These are phyloP conservation scores for Augochlorella aurata DNA, from an alignment of 2,888 invertebrate genomes.

Conservation along the genomic window DNA sequence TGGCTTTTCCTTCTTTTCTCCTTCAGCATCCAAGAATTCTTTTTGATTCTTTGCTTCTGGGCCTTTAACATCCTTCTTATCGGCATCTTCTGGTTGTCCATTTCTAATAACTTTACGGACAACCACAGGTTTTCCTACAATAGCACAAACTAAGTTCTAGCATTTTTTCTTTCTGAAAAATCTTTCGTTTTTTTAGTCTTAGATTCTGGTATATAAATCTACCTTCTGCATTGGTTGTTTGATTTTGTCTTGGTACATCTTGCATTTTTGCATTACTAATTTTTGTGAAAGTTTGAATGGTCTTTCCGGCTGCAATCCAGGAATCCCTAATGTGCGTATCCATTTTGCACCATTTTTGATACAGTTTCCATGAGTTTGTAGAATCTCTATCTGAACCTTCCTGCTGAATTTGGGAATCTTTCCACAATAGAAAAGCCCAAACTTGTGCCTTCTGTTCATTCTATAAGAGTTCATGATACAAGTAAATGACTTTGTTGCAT, in stretches of 20 bases:
- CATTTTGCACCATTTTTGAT: slow-evolving; percentile 93
- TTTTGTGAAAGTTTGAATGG: slow-evolving; percentile 88
- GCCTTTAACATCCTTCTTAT: slow-evolving; percentile 71
- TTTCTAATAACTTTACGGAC: slow-evolving; percentile 79
- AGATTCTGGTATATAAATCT: neutral
- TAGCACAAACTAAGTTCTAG: neutral
- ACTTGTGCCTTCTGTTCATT: slow-evolving; percentile 91
- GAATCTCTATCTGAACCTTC: slow-evolving; percentile 82
- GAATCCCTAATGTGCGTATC: slow-evolving; percentile 88
- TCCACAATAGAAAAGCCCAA: slow-evolving; percentile 93
- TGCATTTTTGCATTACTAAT: slow-evolving; percentile 87
- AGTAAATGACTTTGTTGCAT: neutral
- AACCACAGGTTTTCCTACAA: slow-evolving; percentile 75
- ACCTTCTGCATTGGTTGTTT: slow-evolving; percentile 70
- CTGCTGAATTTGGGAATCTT: slow-evolving; percentile 84
- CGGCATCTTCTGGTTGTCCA: slow-evolving; percentile 78
- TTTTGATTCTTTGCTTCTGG: slow-evolving; percentile 71
- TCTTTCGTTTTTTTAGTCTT: neutral
- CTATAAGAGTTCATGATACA: slow-evolving; percentile 77
- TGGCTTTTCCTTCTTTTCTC: slow-evolving; percentile 73
- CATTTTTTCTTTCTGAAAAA: neutral
- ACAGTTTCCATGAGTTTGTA: slow-evolving; percentile 90
- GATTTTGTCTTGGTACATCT: slow-evolving; percentile 80
- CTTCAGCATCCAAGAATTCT: slow-evolving; percentile 64
- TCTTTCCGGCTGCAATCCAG: slow-evolving; percentile 91